Base-by-base conservation (phyloP, 2,888 invertebrate species). In the Oscheius sp. region DNA sequence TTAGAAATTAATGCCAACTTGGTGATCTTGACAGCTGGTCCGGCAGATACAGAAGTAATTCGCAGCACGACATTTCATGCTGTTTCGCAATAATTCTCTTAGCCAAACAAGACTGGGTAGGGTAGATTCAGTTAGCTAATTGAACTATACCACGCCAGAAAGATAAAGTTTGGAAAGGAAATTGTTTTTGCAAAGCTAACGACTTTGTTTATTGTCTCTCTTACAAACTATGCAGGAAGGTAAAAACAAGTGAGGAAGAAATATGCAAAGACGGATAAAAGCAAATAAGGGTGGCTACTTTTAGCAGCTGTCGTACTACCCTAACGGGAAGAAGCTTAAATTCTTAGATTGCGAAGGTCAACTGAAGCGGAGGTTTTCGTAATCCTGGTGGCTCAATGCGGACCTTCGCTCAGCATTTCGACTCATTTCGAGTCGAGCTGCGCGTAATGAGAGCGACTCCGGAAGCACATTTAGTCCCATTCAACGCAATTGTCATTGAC, bases 391-490 rank as follows among this genome's bases (percentile, higher is more conserved):
- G 59, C 59, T 59, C 59, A 59, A 59, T 26, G 59, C 59, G 59
- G 59, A 59, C 44, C 59, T 59, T 59, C 59, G 59, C 24, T 24
- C 44, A 44, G 59, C 59, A 44, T 59, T 59, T 59, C 59, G 44
- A 59, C 59, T 62, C 62, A 62, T 62, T 62, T 62, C 33, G 45
- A 62, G 62, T 47, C 49, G 44, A 44, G 62, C 49, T 47, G 47
- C 32, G 47, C 62, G 62, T 62, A 62, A 62, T 62, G 62, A 62
- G 62, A 62, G 62, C 47, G 28, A 59, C 59, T 59, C 47, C 64
- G 66, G 61, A 44, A 41, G 54, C 49, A 51, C 47, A 67, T 57
- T 49, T 50, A 57, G 61, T 38, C 64, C 59, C 59, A 59, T 62
- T 45, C 41, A 59, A 45, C 62, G 30, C 49, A 62, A 62, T 62